Conservation (phyloP, 2,113 vertebrate genomes). For the Motacilla alba region DNA sequence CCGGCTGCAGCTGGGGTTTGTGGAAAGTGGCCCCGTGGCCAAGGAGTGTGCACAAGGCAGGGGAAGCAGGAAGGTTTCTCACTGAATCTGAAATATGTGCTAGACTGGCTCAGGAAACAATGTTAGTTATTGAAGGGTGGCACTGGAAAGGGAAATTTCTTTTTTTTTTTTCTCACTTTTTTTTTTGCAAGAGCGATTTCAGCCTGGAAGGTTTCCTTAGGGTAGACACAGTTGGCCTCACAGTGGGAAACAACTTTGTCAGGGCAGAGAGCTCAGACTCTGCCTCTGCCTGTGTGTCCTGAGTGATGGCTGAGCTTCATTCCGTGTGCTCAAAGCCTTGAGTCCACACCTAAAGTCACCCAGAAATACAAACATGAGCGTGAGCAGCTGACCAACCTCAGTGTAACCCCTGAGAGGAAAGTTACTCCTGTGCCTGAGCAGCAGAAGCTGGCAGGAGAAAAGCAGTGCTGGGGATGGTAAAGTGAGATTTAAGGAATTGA, state of each 20-base stretch:
- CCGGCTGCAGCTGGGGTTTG: background rate
- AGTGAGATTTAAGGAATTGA: background rate
- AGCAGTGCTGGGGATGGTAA: background rate
- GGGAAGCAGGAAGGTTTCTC: fast-evolving
- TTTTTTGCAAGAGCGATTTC: background rate
- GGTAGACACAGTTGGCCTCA: background rate
- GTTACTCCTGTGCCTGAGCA: background rate
- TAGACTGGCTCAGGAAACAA: background rate
- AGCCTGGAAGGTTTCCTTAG: background rate
- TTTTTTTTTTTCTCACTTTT: background rate
- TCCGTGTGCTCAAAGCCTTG: background rate
- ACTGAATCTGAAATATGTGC: fast-evolving
- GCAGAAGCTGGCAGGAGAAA: background rate
- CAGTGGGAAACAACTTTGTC: fast-evolving
- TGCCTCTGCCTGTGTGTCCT: background rate
- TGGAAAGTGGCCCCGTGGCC: background rate
- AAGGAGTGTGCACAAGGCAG: background rate
- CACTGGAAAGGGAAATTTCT: background rate
- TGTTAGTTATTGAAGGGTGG: background rate
- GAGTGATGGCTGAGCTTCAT: background rate
- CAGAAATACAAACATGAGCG: background rate
- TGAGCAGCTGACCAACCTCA: background rate
- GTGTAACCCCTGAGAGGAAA: background rate
- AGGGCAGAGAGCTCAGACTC: background rate
- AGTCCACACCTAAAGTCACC: background rate